Evolutionary conservation across 2,113 vertebrate species (phyloP), one percentile per base, ranked within the genome.

Genomic region (Chionodraco myersi): DNA sequence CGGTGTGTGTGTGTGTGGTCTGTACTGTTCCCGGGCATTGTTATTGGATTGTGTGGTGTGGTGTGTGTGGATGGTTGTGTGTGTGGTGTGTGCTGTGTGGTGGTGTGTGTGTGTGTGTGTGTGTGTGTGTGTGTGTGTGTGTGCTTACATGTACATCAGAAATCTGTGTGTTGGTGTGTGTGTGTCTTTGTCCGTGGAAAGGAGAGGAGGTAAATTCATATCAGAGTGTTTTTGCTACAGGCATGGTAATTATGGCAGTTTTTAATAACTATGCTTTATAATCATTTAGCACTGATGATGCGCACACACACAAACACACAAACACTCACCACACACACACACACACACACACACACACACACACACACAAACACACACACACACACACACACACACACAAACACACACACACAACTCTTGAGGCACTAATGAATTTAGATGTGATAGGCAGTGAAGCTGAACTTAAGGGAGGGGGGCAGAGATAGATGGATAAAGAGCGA

Each of bases 251-350:
- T 91, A 94, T 90, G 90, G 84, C 82, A 84, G 59, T 89, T 94
- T 93, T 92, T 93, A 94, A 94, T 93, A 93, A 93, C 91, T 87
- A 82, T 88, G 91, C 91, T 94, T 92, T 93, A 92, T 93, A 93
- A 94, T 92, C 86, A 91, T 93, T 93, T 93, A 91, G 86, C 75
- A 74, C 80, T 89, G 85, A 90, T 87, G 91, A 89, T 72, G 47
- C 56, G 51, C 67, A 61, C 49, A 66, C 59, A 75, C 23, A 80
- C 74, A 70, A 47, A 75, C 21, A 74, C 45, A 79, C 62, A 59
- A 54, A 21, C 21, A 21, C 21, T 1, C 21, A 21, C 21, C 21
- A 21, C 21, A 21, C 21, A 21, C 21, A 21, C 21, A 21, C 21
- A 21, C 21, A 21, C 74, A 70, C 47, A 75, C 21, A 21, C 67